Evolutionary conservation across 2,888 invertebrate species (phyloP), one percentile per base, ranked within the genome.

Genomic region (Falcaria lacertinaria): DNA sequence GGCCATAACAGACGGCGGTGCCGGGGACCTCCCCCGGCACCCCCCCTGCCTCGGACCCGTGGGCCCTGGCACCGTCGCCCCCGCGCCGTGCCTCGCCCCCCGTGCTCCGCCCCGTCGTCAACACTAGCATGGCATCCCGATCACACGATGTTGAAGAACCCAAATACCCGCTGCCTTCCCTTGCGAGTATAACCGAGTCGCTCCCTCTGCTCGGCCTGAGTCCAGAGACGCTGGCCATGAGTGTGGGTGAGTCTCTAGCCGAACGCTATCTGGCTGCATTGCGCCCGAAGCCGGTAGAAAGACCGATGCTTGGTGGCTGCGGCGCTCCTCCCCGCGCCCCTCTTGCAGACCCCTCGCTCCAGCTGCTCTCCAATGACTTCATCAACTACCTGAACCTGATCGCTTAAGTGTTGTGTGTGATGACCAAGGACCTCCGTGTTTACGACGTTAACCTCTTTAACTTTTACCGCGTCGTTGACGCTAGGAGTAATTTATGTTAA

Each of bases 1-100:
- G 95, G 94, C 95, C 96, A 94, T 96, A 96, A 95, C 96, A 93
- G 91, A 90, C 92, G 92, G 94, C 92, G 91, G 90, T 91, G 91
- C 90, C 92, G 91, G 92, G 91, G 83, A 80, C 84, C 70, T 81
- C 87, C 71, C 83, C 89, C 80, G 83, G 84, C 88, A 84, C 87
- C 87, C 79, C 87, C 78, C 75, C 80, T 53, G 60, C 64, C 42
- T 47, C 64, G 44, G 83, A 84, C 45, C 47, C 77, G 46, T 86
- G 87, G 87, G 74, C 71, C 54, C 50, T 80, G 49, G 76, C 85
- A 57, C 76, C 82, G 58, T 73, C 84, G 51, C 82, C 85, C 15
- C 82, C 85, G 50, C 81, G 82, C 41, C 82, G 84, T 50, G 81
- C 83, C 35, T 84, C 86, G 39, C 87, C 88, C 34, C 85, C 83